Conservation (phyloP, 2,888 invertebrate genomes). For the Agrotis ipsilon region DNA sequence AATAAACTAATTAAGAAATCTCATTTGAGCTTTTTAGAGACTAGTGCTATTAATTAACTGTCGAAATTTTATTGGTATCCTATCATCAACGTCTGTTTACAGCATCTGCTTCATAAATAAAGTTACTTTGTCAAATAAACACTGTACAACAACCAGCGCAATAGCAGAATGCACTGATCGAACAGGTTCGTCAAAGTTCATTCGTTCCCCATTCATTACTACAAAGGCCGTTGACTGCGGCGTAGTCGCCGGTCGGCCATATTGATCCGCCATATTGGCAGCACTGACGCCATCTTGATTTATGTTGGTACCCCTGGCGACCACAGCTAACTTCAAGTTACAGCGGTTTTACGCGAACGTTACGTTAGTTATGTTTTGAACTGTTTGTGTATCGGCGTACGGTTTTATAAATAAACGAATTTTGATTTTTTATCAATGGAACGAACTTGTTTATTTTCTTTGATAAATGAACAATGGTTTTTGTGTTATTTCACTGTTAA, state of each 20-base stretch:
- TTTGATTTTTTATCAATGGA: slow-evolving; percentile 77
- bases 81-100: slow-evolving; percentile 2
- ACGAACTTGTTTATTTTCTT: slow-evolving; percentile 63
- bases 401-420: slow-evolving; percentile 63
- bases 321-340: slow-evolving; percentile 78
- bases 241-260: slow-evolving; percentile 63
- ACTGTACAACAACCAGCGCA: slow-evolving; percentile 59
- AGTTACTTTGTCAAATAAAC: slow-evolving; percentile 24
- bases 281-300: slow-evolving; percentile 57
- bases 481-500: slow-evolving; percentile 44
- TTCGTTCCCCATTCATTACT: slow-evolving; percentile 80
- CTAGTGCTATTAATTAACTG: not conserved
- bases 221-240: slow-evolving; percentile 82
- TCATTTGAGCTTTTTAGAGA: not conserved
- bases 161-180: slow-evolving; percentile 66
- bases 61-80: slow-evolving; percentile 5
- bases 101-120: slow-evolving; percentile 14
- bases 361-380: slow-evolving; percentile 86
- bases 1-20: not conserved
- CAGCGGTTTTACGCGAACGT: slow-evolving; percentile 82
- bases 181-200: slow-evolving; percentile 81
- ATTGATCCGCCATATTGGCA: slow-evolving; percentile 58
- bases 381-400: slow-evolving; percentile 71
- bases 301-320: slow-evolving; percentile 57
- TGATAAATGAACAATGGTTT: slow-evolving; percentile 39